Conservation (phyloP, 2,888 invertebrate genomes). For the Ophion costatus region DNA sequence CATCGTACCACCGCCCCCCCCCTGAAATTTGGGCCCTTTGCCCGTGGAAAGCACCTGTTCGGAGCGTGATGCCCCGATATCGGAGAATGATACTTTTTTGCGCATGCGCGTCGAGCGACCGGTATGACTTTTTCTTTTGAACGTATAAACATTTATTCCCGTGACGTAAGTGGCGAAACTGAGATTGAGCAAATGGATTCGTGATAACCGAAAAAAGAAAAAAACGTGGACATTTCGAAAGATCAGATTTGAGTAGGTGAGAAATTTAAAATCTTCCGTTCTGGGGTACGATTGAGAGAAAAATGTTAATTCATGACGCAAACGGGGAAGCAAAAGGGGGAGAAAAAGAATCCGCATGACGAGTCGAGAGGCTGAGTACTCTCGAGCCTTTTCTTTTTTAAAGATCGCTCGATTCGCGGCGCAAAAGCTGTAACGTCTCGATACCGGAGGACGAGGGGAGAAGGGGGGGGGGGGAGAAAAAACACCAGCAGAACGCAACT, state of each 20-base stretch:
- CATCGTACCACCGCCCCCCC: not conserved
- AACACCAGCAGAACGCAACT: not conserved
- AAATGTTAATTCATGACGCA: constrained; percentile 47
- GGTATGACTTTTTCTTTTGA: constrained; percentile 9
- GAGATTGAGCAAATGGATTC: not conserved
- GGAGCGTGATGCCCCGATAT: no score
- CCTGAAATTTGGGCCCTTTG: not conserved
- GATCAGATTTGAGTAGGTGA: not conserved
- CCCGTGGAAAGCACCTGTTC: not conserved
- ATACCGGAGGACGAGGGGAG: not conserved
- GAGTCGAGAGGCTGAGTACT: constrained; percentile 24
- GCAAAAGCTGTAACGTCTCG: not conserved
- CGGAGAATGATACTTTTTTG: not conserved
- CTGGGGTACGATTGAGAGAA: constrained; percentile 1
- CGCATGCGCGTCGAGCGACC: not conserved
- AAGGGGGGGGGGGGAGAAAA: no score
- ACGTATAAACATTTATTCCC: constrained; percentile 40
- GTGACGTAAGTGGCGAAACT: constrained; percentile 41
- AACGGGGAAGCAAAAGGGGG: constrained; percentile 4
- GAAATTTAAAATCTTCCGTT: constrained; percentile 25
- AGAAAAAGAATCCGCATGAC: constrained; percentile 18
- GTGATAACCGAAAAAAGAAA: not conserved
- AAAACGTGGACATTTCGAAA: not conserved
- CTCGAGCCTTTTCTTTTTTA: constrained; percentile 12
- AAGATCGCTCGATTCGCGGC: constrained; percentile 12